Conservation (phyloP, 2,113 vertebrate genomes). For the Eonycteris spelaea region DNA sequence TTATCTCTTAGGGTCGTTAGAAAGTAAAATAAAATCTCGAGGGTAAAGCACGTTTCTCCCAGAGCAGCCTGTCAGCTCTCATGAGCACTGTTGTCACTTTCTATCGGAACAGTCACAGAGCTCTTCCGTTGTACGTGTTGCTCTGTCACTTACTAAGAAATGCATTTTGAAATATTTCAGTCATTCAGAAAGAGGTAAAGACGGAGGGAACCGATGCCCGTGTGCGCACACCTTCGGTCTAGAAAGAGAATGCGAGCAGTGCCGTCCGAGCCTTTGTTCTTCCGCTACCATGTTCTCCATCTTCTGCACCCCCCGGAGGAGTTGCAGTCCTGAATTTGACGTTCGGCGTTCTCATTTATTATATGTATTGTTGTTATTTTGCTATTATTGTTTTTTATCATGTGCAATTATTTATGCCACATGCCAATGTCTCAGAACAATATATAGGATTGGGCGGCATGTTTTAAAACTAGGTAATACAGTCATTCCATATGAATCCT, state of each 20-base stretch:
- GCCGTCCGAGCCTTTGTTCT: accelerated
- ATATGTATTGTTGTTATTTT: not conserved
- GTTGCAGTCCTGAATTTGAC: not conserved
- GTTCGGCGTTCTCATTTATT: not conserved
- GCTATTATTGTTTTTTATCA: not conserved
- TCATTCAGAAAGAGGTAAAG: not conserved
- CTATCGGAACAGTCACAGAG: not conserved
- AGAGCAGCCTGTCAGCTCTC: not conserved
- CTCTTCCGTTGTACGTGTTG: not conserved
- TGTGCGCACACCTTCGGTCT: accelerated
- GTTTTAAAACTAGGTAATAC: not conserved
- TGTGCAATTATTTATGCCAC: not conserved
- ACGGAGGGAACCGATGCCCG: not conserved
- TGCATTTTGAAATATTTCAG: not conserved
- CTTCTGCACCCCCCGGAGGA: not conserved
- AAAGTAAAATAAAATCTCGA: not conserved
- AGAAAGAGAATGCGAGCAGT: accelerated
- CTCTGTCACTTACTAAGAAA: not conserved
- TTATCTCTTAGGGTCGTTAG: accelerated
- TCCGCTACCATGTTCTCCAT: accelerated
- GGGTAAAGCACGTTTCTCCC: not conserved
- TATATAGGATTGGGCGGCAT: not conserved
- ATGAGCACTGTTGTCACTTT: accelerated
- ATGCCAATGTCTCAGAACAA: not conserved
- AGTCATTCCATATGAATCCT: not conserved